Percentiles rank a stretch among this genome's conserved stretches.
Conservation (phyloP, 1,140 invertebrate species). For the Eriocheir sinensis region DNA sequence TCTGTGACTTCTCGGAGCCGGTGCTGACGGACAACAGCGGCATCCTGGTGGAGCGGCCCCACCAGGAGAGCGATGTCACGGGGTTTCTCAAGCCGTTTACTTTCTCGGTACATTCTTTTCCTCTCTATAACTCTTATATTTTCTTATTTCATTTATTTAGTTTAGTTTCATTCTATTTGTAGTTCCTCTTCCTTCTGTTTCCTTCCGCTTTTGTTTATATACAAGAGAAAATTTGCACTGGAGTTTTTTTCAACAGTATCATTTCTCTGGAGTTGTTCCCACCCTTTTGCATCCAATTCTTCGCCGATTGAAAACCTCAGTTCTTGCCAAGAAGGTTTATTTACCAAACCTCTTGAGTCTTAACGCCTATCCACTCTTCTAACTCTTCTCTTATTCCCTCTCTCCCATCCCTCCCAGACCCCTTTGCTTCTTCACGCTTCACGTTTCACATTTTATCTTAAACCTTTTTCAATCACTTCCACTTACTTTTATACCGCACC, state of each 20-base stretch:
- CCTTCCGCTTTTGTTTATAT: neutral
- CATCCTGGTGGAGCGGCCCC: conserved; percentile 53
- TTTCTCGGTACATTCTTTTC: neutral
- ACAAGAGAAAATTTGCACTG: neutral
- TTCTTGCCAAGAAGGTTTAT: neutral
- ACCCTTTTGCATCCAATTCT: neutral
- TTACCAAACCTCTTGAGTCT: neutral
- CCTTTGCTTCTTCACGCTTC: neutral
- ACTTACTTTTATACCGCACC: neutral
- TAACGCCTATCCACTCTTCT: too few species aligned
- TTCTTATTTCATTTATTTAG: neutral
- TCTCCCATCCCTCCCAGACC: neutral
- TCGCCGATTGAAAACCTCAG: too few species aligned
- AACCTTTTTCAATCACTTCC: neutral
- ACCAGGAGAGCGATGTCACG: conserved; percentile 28
- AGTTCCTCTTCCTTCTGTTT: neutral
- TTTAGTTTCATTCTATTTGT: neutral
- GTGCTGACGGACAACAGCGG: conserved; percentile 40
- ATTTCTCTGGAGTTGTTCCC: neutral
- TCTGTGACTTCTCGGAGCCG: conserved; percentile 65
- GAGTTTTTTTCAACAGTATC: neutral
- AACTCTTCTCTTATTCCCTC: too few species aligned
- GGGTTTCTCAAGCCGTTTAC: conserved; percentile 67
- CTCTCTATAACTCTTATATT: neutral
- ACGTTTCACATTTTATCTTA: neutral